These are phyloP conservation scores for Cebidichthys violaceus DNA, from an alignment of 2,113 vertebrate species.

Conservation along the genomic window DNA sequence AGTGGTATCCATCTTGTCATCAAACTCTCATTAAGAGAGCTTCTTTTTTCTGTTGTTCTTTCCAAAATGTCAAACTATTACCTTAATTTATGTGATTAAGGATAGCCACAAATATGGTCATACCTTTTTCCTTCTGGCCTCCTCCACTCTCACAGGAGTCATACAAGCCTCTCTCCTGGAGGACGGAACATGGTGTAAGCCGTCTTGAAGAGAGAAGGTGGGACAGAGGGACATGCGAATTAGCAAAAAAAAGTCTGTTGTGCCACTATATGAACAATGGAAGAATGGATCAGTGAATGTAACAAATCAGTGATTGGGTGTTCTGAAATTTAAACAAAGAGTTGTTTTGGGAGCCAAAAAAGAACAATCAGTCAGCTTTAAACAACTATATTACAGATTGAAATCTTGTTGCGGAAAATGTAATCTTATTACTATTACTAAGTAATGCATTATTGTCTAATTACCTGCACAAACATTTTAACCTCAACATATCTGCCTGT, in stretches of 20 bases:
- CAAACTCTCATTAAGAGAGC: neutral
- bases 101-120: neutral
- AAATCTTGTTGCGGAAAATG: neutral
- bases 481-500: neutral
- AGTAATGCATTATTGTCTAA: neutral
- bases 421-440: too few species aligned
- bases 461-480: neutral
- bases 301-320: neutral
- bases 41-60: neutral
- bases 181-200: conserved; percentile 18
- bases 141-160: conserved; percentile 63
- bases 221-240: conserved; percentile 14
- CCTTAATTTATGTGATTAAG: neutral
- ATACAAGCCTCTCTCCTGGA: conserved; percentile 66
- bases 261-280: neutral
- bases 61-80: neutral
- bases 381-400: neutral
- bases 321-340: neutral
- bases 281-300: neutral
- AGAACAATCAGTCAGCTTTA: neutral
- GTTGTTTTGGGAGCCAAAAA: neutral
- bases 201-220: conserved; percentile 73
- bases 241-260: neutral
- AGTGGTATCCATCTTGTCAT: neutral
- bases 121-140: neutral